phyloP scores from a whole-genome alignment of 2,888 invertebrate species.

The Eucera pruinosa region DNA sequence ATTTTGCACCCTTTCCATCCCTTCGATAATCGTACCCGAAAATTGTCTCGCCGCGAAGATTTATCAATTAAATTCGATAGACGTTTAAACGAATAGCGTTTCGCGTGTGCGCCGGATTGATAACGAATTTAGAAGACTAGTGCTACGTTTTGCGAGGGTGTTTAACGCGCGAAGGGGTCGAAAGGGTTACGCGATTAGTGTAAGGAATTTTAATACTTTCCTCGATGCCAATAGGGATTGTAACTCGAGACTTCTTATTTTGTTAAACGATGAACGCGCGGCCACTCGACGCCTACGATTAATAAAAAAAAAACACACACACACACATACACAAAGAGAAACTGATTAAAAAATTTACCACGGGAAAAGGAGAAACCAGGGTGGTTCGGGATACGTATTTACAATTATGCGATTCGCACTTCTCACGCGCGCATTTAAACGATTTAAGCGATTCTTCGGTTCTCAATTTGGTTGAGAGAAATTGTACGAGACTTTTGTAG shows the following conservation, averaged over 20 bases:
- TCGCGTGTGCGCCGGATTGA: too few relatives aligned
- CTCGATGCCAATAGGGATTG: slow-evolving; percentile 56
- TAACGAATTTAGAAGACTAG: neutral
- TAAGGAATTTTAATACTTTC: slow-evolving; percentile 49
- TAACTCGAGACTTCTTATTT: slow-evolving; percentile 46
- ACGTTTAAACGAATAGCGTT: too few relatives aligned
- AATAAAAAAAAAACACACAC: too few relatives aligned
- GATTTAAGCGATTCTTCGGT: slow-evolving; percentile 17
- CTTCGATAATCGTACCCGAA: neutral
- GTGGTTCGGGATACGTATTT: slow-evolving; percentile 78
- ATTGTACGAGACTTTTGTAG: neutral
- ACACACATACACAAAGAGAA: too few relatives aligned
- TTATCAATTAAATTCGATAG: too few relatives aligned
- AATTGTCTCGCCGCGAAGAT: too few relatives aligned
- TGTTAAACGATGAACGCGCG: slow-evolving; percentile 42
- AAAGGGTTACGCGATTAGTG: slow-evolving; percentile 13
- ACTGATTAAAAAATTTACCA: too few relatives aligned
- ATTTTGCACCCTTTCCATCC: slow-evolving; percentile 11
- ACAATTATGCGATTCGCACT: slow-evolving; percentile 24
- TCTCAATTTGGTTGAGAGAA: slow-evolving; percentile 9
- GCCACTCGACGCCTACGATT: slow-evolving; percentile 29
- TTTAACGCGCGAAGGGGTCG: neutral
- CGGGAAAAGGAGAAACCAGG: slow-evolving; percentile 55
- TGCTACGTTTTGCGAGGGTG: neutral
- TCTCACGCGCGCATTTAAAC: too few relatives aligned